These are phyloP conservation scores for Smutsia gigantea DNA, from an alignment of 2,797 vertebrate species.

Conservation along the genomic window DNA sequence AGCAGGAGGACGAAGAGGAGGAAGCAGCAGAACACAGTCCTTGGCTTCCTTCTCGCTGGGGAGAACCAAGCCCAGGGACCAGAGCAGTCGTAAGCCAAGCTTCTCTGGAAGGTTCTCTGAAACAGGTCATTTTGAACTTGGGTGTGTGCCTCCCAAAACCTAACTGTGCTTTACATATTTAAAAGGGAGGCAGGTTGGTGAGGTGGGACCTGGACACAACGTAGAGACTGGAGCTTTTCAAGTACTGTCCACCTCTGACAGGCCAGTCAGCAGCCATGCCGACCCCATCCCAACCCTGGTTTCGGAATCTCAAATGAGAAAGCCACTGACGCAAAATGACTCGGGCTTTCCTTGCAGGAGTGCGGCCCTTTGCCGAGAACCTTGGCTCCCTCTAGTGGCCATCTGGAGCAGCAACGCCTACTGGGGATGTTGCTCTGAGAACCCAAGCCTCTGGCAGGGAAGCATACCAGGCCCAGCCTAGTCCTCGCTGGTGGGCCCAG, in stretches of 20 bases:
- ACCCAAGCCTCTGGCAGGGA: background rate
- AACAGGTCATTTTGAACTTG: background rate
- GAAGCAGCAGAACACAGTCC: background rate
- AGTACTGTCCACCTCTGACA: background rate
- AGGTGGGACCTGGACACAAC: background rate
- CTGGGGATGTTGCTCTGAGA: background rate
- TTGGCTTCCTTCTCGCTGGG: background rate
- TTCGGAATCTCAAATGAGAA: background rate
- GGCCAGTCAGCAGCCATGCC: background rate
- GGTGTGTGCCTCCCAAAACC: fast-evolving
- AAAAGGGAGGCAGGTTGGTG: background rate
- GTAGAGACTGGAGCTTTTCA: background rate
- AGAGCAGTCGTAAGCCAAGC: background rate
- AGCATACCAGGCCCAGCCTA: background rate
- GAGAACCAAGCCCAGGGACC: background rate
- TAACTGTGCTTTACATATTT: background rate
- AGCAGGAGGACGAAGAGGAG: background rate
- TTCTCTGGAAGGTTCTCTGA: background rate
- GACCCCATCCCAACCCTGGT: background rate
- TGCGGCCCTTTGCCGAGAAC: background rate
- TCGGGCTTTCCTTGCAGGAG: fast-evolving
- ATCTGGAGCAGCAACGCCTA: background rate
- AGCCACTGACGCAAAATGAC: fast-evolving
- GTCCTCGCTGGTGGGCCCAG: background rate
- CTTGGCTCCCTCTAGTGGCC: constrained; percentile 62